Evolutionary conservation across 1,140 invertebrate species (phyloP), one percentile per base, ranked within the genome.

Genomic region (Bombus breviceps): DNA sequence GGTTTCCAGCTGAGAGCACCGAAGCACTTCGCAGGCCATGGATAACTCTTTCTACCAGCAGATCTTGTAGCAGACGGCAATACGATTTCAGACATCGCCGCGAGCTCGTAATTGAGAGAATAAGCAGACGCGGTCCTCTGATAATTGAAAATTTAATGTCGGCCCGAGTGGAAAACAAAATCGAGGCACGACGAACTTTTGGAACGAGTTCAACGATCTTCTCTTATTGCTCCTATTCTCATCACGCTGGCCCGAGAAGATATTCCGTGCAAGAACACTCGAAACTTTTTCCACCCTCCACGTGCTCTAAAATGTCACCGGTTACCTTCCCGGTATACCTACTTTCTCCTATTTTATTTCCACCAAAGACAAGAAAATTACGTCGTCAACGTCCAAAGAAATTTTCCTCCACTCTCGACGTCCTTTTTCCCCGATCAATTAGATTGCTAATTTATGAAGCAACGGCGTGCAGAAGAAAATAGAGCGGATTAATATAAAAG

Each of bases 81-180:
- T 43, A 72, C 18, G 66, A 84, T 79, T 41, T n/a, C 13, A 57
- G 8, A 57, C 15, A n/a, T 12, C 25, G 32, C 43, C 25, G 57
- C 28, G 41, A 59, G 37, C 25, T 39, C 69, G 22, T 83, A 64
- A 79, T 83, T 53, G 85, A 53, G 74, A 77, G 74, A 88, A 87
- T 69, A 88, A 85, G 66, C 57, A 34, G 62, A 53, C n/a, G 47
- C 39, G 43, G 43, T 4, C 57, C 10, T 34, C 62, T 34, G 82
- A 77, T 86, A 88, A 90, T 92, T 92, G 80, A 88, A 91, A 88
- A 86, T 86, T 87, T 80, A 83, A 84, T 76, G 88, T 83, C 72
- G 75, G 18, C 37, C 37, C 62, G 53, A 78, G 37, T 13, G 34
- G 69, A 68, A 87, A 89, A 91, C 83, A 89, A 89, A 88, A 89